phyloP scores from a whole-genome alignment of 2,888 invertebrate species.

The Mythimna impura region DNA sequence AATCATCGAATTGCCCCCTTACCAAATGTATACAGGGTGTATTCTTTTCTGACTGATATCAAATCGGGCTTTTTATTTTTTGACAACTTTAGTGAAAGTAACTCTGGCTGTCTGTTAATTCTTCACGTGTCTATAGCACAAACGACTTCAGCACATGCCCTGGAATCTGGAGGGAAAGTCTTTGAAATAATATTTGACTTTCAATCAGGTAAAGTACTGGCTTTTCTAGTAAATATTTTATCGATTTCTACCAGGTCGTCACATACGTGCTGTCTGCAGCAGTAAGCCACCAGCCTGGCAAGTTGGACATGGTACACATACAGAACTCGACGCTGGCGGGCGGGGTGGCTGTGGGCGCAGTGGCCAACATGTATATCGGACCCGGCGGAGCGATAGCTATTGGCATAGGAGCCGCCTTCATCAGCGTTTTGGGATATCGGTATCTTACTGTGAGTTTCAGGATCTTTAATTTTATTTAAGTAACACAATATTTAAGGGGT shows the following conservation, averaged over 20 bases:
- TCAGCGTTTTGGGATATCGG: constrained; percentile 95
- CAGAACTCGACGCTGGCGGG: constrained; percentile 98
- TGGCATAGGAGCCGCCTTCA: constrained; percentile 94
- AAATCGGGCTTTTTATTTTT: too few species aligned
- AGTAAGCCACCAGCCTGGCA: constrained; percentile 92
- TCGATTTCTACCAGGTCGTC: constrained; percentile 89
- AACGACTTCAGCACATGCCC: too few species aligned
- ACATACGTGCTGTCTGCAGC: constrained; percentile 96
- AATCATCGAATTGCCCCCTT: too few species aligned
- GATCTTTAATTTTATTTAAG: neutral
- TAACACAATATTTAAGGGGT: too few species aligned
- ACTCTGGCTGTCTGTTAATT: too few species aligned
- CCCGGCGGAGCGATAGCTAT: constrained; percentile 96
- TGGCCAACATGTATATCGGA: constrained; percentile 95
- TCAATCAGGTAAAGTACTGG: too few species aligned
- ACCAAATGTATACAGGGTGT: too few species aligned
- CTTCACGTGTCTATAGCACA: too few species aligned
- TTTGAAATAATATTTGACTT: too few species aligned
- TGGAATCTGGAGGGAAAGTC: too few species aligned
- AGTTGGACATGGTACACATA: constrained; percentile 97
- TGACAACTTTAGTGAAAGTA: too few species aligned
- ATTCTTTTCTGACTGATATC: too few species aligned
- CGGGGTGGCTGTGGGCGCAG: constrained; percentile 97
- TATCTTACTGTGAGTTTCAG: constrained; percentile 92
- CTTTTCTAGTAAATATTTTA: neutral